A percentile compares a stretch with the other conserved stretches of the same genome.
Evolutionary conservation across 2,888 invertebrate species (phyloP).

Genomic region (Pycnomerus fuliginosus): DNA sequence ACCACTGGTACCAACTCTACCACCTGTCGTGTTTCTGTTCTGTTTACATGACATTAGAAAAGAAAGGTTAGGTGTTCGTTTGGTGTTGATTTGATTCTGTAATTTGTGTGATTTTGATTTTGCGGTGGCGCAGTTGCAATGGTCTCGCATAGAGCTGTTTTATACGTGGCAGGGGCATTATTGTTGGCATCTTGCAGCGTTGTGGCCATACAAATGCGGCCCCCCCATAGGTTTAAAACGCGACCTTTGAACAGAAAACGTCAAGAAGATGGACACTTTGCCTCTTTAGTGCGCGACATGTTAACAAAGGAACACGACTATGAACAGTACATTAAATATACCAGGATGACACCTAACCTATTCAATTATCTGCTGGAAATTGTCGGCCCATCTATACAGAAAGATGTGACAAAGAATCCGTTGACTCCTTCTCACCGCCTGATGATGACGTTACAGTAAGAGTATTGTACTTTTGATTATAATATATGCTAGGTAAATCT

Average conservation of each 20-base stretch:
- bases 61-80: no score
- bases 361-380: background rate
- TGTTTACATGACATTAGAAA: no score
- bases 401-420: background rate
- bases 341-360: background rate
- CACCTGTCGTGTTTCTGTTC: no score
- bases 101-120: no score
- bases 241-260: slow-evolving; percentile 4
- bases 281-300: slow-evolving; percentile 2
- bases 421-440: background rate
- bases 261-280: background rate
- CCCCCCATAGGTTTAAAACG: slow-evolving; percentile 29
- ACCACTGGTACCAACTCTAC: no score
- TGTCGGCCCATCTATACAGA: background rate
- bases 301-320: background rate
- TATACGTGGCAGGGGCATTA: no score
- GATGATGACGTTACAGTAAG: background rate
- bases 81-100: no score
- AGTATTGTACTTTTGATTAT: background rate
- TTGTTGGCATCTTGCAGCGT: no score
- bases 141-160: no score
- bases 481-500: background rate
- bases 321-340: background rate
- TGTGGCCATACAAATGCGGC: no score
- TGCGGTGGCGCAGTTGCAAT: no score